Conservation (phyloP, 2,113 vertebrate species). For the Cricetomys ansorgei region DNA sequence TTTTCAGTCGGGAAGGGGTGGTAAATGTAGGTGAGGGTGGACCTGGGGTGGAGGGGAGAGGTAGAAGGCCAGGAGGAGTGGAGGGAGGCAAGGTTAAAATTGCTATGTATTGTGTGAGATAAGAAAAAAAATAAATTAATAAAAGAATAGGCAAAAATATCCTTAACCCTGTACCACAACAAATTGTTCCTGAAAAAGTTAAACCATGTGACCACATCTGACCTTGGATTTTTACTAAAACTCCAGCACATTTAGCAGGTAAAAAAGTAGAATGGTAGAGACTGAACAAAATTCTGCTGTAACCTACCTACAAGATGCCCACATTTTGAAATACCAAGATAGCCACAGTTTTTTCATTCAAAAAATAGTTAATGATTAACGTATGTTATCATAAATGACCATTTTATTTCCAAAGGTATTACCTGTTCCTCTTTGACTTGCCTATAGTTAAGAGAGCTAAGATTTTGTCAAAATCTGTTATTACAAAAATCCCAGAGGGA, state of each 20-base stretch:
- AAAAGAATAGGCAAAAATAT: background rate
- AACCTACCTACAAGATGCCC: background rate
- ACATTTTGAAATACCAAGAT: constrained; percentile 40
- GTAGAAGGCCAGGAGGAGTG: too few relatives aligned
- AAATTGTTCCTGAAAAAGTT: constrained; percentile 25
- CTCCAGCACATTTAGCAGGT: background rate
- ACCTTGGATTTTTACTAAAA: constrained; percentile 17
- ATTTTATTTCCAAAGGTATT: constrained; percentile 18
- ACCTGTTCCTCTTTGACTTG: background rate
- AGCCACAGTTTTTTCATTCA: background rate
- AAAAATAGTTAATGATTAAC: constrained; percentile 28
- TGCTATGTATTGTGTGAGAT: too few relatives aligned
- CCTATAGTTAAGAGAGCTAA: constrained; percentile 2
- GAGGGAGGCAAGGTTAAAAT: too few relatives aligned
- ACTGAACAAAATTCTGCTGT: background rate
- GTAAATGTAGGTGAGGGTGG: too few relatives aligned
- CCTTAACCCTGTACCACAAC: background rate
- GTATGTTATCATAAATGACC: background rate
- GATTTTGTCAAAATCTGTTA: constrained; percentile 20
- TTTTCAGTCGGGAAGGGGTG: too few relatives aligned
- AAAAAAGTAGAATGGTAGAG: constrained; percentile 18
- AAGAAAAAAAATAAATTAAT: too few relatives aligned
- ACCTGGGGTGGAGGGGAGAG: too few relatives aligned
- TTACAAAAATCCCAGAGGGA: constrained; percentile 7
- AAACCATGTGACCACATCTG: background rate